A percentile compares a stretch with the other conserved stretches of the same genome.
Conservation (phyloP, 2,113 vertebrate genomes). For the Pleuronectes platessa region DNA sequence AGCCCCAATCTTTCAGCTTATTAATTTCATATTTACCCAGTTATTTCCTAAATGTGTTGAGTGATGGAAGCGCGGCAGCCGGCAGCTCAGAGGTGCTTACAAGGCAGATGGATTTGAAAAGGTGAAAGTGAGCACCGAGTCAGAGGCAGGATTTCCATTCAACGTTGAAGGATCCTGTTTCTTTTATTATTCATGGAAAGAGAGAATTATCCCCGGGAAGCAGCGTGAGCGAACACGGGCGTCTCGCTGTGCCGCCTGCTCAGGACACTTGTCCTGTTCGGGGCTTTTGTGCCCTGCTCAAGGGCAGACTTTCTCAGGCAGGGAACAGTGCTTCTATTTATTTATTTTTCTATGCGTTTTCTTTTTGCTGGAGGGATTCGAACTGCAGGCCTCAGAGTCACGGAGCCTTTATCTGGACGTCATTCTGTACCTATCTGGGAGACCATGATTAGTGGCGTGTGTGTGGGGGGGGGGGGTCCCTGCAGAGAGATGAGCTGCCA, state of each 20-base stretch:
- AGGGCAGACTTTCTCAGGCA: background rate
- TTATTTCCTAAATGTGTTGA: conserved; percentile 75
- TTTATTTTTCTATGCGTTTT: background rate
- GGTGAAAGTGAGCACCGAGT: conserved; percentile 56
- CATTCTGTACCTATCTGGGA: no score
- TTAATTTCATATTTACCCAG: conserved; percentile 83
- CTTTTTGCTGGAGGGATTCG: background rate
- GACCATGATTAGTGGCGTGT: background rate
- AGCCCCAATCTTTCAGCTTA: conserved; percentile 70
- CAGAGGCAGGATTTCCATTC: conserved; percentile 58
- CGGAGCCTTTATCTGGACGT: background rate
- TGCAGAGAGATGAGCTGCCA: background rate
- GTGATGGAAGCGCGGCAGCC: conserved; percentile 58
- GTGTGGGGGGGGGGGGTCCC: no score
- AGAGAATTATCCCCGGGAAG: conserved; percentile 25
- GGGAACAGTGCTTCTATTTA: background rate
- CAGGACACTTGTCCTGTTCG: conserved; percentile 5
- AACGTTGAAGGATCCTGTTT: conserved; percentile 32
- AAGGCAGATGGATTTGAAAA: conserved; percentile 61
- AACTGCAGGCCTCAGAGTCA: background rate
- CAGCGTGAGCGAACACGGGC: conserved; percentile 1
- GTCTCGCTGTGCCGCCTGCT: background rate
- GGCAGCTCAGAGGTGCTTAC: conserved; percentile 67
- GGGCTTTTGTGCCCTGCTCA: background rate
- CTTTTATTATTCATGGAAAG: conserved; percentile 53